Evolutionary conservation across 2,113 vertebrate species (phyloP), one percentile per base, ranked within the genome.

Genomic region (Brachyhypopomus gauderio): DNA sequence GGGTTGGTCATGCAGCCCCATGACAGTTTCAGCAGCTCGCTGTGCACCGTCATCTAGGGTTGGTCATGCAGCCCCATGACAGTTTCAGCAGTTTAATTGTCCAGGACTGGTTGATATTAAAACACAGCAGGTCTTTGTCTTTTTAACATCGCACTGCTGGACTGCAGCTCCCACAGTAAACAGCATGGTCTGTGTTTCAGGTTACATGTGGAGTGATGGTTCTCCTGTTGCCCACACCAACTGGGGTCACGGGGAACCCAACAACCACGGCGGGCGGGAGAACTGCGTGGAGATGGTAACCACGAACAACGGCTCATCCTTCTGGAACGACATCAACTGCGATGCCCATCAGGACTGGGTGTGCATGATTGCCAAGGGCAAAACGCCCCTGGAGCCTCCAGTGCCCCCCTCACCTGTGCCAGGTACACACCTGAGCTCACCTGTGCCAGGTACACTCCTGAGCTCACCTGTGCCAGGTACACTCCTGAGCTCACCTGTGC

Each of bases 331-430:
- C 63, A 85, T 93, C 30, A 94, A 92, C 89, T 94, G 93, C 34
- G 92, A 93, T 0, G 93, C 92, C 14, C 91, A 93, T 77, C 91
- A 91, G 83, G 92, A 94, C 88, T 94, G 93, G 93, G 92, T 94
- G 62, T 94, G 93, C 81, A 89, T 81, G 89, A 93, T 94, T 3
- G 0, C 87, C 12, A 94, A 93, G 86, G 92, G 91, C 62, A 82
- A 88, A 72, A 88, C 1, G 0, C 93, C 93, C 52, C 27, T 92
- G 52, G 0, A 83, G 16, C 93, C 93, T 0, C 92, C 93, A 0
- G 62, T 3, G 16, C 88, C 92, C 0, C 91, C 92, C 1, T 60
- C 93, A 16, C 87, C 90, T 4, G 0, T 84, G 2, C 93, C 93
- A 86, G 92, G 93, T 94, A 0, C 16, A 0, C 11, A 34, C 12